Evolutionary conservation across 2,888 invertebrate genomes (phyloP).

Genomic region (Tipula vernalis): DNA sequence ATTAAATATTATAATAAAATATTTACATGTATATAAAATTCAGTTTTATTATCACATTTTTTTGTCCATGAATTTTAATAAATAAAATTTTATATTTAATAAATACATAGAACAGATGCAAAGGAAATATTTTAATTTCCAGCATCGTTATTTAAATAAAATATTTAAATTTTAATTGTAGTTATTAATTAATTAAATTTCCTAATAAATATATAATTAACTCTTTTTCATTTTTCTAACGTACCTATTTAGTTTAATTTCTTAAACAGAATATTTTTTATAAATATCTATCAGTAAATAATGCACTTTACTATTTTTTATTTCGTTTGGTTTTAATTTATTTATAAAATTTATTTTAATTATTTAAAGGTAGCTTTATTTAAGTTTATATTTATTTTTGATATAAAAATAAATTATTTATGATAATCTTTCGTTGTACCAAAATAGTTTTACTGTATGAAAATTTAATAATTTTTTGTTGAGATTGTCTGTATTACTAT

Average conservation of each 20-base stretch:
- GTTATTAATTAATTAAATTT: neutral
- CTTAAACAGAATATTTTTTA: neutral
- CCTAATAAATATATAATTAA: neutral
- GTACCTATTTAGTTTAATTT: neutral
- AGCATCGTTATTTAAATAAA: neutral
- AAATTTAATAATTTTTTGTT: neutral
- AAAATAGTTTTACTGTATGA: neutral
- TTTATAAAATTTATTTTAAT: neutral
- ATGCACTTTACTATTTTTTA: neutral
- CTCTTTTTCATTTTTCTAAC: neutral
- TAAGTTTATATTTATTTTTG: neutral
- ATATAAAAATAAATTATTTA: neutral
- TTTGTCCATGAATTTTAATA: neutral
- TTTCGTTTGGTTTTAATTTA: neutral
- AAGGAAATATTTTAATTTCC: neutral
- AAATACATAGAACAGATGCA: too few species aligned
- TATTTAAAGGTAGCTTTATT: neutral
- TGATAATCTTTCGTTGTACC: neutral
- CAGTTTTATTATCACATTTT: neutral
- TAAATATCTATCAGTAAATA: neutral
- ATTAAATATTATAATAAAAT: neutral
- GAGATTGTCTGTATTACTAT: neutral
- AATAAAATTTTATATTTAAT: too few species aligned
- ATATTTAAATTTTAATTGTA: neutral
- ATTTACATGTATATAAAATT: neutral